phyloP scores from a whole-genome alignment of 2,797 vertebrate genomes.

The Threskiornis aethiopicus region DNA sequence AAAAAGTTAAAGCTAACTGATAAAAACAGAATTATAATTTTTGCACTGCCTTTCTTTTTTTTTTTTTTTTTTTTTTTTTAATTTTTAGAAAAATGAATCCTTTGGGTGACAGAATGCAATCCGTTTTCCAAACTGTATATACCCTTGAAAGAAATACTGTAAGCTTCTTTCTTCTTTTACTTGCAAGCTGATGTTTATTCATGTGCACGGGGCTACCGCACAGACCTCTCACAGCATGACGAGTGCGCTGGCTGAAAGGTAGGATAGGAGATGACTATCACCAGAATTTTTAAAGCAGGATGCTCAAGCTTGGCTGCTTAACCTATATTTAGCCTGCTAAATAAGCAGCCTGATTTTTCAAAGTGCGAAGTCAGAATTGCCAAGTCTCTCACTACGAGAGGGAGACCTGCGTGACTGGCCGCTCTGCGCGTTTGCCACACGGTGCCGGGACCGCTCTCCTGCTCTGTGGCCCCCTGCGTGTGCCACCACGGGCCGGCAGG shows the following conservation, averaged over 20 bases:
- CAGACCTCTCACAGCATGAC: slow-evolving; percentile 37
- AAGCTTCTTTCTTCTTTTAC: not conserved
- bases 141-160: slow-evolving; percentile 12
- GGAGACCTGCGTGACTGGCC: not conserved
- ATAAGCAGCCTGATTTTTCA: slow-evolving; percentile 6
- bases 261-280: slow-evolving; percentile 34
- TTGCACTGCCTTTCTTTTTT: not conserved
- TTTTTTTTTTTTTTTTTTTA: not conserved
- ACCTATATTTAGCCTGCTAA: slow-evolving; percentile 66
- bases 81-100: slow-evolving; percentile 22
- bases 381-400: not conserved
- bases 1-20: not conserved
- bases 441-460: not conserved
- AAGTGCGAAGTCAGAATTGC: slow-evolving; percentile 16
- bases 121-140: slow-evolving; percentile 33
- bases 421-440: fast-evolving
- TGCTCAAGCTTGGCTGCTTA: slow-evolving; percentile 53
- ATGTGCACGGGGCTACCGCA: slow-evolving; percentile 18
- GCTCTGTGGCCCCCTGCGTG: not conserved
- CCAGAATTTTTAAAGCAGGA: slow-evolving; percentile 53
- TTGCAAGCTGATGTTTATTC: slow-evolving; percentile 52
- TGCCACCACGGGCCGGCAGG: fast-evolving
- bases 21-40: not conserved
- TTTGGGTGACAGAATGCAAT: not conserved
- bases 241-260: slow-evolving; percentile 6